phyloP scores from a whole-genome alignment of 1,140 invertebrate species.

The Agraylea sexmaculata region DNA sequence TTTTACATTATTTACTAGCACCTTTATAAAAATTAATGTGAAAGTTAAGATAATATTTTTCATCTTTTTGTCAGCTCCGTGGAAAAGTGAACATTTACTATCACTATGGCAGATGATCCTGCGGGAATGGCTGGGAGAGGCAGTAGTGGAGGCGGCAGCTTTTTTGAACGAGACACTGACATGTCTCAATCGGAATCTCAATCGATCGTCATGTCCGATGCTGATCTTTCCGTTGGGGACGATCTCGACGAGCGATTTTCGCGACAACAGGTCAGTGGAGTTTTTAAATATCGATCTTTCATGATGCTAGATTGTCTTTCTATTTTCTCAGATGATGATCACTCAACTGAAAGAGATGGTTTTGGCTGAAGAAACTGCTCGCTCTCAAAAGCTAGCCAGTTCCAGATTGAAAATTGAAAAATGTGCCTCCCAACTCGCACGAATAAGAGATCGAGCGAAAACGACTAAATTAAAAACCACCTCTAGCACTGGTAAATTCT shows the following conservation, averaged over 20 bases:
- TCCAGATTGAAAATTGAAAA: conserved; percentile 19
- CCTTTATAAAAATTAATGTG: too few relatives aligned
- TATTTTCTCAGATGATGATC: conserved; percentile 13
- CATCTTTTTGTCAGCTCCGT: too few relatives aligned
- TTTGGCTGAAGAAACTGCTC: conserved; percentile 17
- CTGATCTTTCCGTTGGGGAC: conserved; percentile 11
- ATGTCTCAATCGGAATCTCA: too few relatives aligned
- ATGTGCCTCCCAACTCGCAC: conserved; percentile 17
- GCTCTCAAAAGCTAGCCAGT: conserved; percentile 17
- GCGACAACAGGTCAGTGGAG: conserved; percentile 17
- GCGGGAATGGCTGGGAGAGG: too few relatives aligned
- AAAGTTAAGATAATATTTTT: too few relatives aligned
- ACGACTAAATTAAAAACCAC: conserved; percentile 10
- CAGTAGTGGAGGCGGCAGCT: too few relatives aligned
- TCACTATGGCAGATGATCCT: too few relatives aligned
- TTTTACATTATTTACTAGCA: too few relatives aligned
- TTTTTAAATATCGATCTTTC: conserved; percentile 5
- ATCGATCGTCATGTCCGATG: too few relatives aligned
- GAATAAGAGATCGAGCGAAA: conserved; percentile 17
- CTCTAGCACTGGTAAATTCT: conserved; percentile 5
- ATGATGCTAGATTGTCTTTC: neutral
- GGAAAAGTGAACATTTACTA: too few relatives aligned
- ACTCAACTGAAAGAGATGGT: conserved; percentile 20
- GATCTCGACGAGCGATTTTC: conserved; percentile 19
- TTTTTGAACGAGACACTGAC: too few relatives aligned